These are phyloP conservation scores for Dioctria rufipes DNA, from an alignment of 2,888 invertebrate genomes.

Conservation along the genomic window DNA sequence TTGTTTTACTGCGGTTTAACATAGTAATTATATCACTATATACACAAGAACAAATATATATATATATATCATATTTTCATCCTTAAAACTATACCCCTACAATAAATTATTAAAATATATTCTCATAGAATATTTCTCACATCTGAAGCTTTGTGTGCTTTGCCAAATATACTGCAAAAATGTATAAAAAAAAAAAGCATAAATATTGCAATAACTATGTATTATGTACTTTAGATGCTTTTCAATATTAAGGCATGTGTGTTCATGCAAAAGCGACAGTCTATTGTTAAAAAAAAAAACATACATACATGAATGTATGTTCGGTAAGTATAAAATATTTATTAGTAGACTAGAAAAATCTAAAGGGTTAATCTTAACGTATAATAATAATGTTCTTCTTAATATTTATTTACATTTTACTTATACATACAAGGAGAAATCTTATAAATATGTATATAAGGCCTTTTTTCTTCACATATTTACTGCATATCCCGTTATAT, in stretches of 20 bases:
- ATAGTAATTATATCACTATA: constrained; percentile 38
- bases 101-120: constrained; percentile 52
- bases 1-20: constrained; percentile 19
- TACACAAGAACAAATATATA: constrained; percentile 48
- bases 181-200: not conserved
- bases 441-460: constrained; percentile 50
- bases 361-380: constrained; percentile 34
- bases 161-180: not conserved
- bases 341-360: constrained; percentile 49
- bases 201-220: not conserved
- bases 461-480: constrained; percentile 52
- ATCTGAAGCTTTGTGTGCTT: not conserved
- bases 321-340: constrained; percentile 10
- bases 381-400: constrained; percentile 7
- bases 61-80: constrained; percentile 30
- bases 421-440: constrained; percentile 28
- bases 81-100: constrained; percentile 23
- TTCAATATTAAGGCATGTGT: constrained; percentile 26
- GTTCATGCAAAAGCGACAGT: constrained; percentile 32
- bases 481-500: constrained; percentile 42
- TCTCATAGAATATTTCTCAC: constrained; percentile 38
- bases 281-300: constrained; percentile 27
- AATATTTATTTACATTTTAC: constrained; percentile 32
- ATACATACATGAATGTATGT: constrained; percentile 15
- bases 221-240: constrained; percentile 32